A percentile compares a stretch with the other conserved stretches of the same genome.
phyloP scores from a whole-genome alignment of 2,888 invertebrate species.

The Agrenia bidenticulata region DNA sequence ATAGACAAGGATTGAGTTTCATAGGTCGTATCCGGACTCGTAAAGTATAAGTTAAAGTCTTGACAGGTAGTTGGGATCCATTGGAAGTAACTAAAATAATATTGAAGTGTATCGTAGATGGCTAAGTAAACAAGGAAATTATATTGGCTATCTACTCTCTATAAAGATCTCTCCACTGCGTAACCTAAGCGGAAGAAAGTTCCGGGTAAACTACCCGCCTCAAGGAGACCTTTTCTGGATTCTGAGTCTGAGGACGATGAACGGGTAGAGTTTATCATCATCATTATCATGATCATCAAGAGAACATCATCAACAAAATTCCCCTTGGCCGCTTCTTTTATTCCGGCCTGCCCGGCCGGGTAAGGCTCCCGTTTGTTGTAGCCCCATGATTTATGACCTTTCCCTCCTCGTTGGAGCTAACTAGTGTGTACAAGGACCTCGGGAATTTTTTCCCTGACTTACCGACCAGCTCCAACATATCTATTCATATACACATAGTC shows the following conservation, averaged over 20 bases:
- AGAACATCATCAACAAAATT: slow-evolving; percentile 43
- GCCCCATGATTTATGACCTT: slow-evolving; percentile 51
- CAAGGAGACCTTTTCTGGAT: not conserved
- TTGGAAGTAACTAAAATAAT: too few species aligned
- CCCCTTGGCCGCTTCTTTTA: slow-evolving; percentile 51
- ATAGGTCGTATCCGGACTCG: too few species aligned
- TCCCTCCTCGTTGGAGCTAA: slow-evolving; percentile 3
- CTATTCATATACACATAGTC: too few species aligned
- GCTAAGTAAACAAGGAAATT: too few species aligned
- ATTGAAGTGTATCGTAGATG: too few species aligned
- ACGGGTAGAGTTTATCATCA: slow-evolving; percentile 13
- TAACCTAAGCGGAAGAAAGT: not conserved
- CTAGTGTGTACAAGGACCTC: not conserved
- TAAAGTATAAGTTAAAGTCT: too few species aligned
- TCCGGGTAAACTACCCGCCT: not conserved
- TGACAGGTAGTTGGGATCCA: too few species aligned
- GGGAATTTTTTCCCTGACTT: too few species aligned
- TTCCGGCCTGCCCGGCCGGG: slow-evolving; percentile 29
- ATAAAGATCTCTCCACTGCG: not conserved
- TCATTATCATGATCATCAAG: slow-evolving; percentile 14
- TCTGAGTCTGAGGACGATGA: not conserved
- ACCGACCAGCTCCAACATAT: too few species aligned
- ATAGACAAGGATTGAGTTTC: too few species aligned
- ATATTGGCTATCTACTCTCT: not conserved
- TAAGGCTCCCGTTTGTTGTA: slow-evolving; percentile 27